Percentiles rank a stretch among this genome's conserved stretches.
Conservation (phyloP, 2,797 vertebrate genomes). For the Odontamblyopus lacepedii region DNA sequence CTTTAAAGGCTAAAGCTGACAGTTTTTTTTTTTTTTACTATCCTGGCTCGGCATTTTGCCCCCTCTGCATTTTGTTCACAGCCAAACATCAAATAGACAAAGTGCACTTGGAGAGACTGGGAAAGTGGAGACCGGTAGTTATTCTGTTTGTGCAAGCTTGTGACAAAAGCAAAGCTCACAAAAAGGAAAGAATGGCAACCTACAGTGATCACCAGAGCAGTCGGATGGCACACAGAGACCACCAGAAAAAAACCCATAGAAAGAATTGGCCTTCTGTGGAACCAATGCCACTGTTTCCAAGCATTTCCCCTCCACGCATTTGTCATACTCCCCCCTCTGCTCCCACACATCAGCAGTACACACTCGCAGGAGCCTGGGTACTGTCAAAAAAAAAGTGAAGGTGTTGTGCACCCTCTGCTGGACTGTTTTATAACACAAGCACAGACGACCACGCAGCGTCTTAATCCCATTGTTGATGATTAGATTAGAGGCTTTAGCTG, state of each 20-base stretch:
- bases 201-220: slow-evolving; percentile 14
- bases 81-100: slow-evolving; percentile 43
- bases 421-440: slow-evolving; percentile 17
- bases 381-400: slow-evolving; percentile 30
- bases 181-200: not conserved
- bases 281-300: slow-evolving; percentile 47
- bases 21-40: not conserved
- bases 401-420: slow-evolving; percentile 58
- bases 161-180: slow-evolving; percentile 14
- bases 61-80: slow-evolving; percentile 29
- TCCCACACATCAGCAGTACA: slow-evolving; percentile 40
- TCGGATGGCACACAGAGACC: slow-evolving; percentile 6
- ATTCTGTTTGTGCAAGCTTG: slow-evolving; percentile 24
- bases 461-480: slow-evolving; percentile 62
- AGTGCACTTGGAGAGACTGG: slow-evolving; percentile 10
- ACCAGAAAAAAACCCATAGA: not conserved
- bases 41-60: slow-evolving; percentile 7
- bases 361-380: slow-evolving; percentile 31
- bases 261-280: slow-evolving; percentile 22
- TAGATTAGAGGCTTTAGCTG: slow-evolving; percentile 56
- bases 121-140: slow-evolving; percentile 3
- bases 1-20: slow-evolving; percentile 33
- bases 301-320: slow-evolving; percentile 34
- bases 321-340: slow-evolving; percentile 40
- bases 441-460: slow-evolving; percentile 21